A percentile compares a stretch with the other conserved stretches of the same genome.
phyloP scores from a whole-genome alignment of 1,140 invertebrate genomes.

The Eciton burchellii region DNA sequence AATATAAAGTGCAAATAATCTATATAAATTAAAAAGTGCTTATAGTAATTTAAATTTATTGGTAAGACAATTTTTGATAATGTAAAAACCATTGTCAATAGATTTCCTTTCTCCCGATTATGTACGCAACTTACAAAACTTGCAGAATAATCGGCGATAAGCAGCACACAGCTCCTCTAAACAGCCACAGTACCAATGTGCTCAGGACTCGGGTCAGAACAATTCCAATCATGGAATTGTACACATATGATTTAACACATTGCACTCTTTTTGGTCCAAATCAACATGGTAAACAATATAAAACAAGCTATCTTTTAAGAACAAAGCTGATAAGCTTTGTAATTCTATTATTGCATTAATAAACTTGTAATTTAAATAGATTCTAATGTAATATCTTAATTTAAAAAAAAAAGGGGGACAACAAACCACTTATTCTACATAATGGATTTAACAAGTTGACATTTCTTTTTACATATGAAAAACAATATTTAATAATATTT shows the following conservation, averaged over 20 bases:
- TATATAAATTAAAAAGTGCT: conserved; percentile 14
- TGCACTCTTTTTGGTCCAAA: conserved; percentile 57
- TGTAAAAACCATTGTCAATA: conserved; percentile 4
- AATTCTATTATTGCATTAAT: not conserved
- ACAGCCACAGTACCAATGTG: conserved; percentile 75
- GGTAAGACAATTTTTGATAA: conserved; percentile 24
- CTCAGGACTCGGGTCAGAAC: conserved; percentile 74
- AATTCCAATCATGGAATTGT: conserved; percentile 67
- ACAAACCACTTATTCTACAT: not conserved
- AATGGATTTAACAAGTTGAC: not conserved
- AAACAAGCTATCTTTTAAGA: not conserved
- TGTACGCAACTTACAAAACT: conserved; percentile 78
- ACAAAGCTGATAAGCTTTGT: not conserved
- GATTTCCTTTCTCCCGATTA: conserved; percentile 28
- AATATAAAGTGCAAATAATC: conserved; percentile 41
- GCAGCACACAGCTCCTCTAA: conserved; percentile 75
- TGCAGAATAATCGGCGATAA: conserved; percentile 75
- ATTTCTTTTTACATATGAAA: not conserved
- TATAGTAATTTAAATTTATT: conserved; percentile 32
- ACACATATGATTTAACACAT: conserved; percentile 66
- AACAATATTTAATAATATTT: no score
- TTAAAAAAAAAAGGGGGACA: not conserved
- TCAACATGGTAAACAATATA: conserved; percentile 1
- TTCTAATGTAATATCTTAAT: not conserved
- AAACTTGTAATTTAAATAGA: not conserved